Evolutionary conservation across 2,113 vertebrate species (phyloP).

Genomic region (Brachyhypopomus gauderio): DNA sequence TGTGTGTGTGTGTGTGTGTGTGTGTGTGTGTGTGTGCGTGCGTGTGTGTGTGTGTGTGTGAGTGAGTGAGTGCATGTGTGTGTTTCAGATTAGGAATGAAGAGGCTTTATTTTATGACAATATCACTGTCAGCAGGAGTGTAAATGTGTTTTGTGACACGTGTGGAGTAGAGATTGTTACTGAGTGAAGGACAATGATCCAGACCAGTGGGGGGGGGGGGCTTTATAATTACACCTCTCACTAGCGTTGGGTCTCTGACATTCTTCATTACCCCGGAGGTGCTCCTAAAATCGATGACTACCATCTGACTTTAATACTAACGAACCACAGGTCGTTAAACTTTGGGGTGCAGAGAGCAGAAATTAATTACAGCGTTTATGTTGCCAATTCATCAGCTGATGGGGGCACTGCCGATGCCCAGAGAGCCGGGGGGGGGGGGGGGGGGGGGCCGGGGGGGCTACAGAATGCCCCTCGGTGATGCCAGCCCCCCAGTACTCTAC

Average conservation of each 20-base stretch:
- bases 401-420: constrained; percentile 21
- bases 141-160: no score
- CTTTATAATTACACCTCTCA: constrained; percentile 41
- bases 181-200: background rate
- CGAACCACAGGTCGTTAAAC: constrained; percentile 70
- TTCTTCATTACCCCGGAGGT: constrained; percentile 59
- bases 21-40: no score
- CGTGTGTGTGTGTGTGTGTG: no score
- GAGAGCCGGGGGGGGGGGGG: background rate
- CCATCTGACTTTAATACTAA: constrained; percentile 71
- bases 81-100: no score
- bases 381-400: constrained; percentile 71
- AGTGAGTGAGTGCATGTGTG: no score
- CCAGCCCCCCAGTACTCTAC: no score
- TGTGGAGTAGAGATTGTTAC: no score
- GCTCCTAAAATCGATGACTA: constrained; percentile 67
- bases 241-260: constrained; percentile 63
- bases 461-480: no score
- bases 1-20: no score
- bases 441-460: background rate
- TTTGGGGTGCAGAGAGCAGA: constrained; percentile 67
- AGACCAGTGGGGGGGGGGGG: constrained; percentile 33
- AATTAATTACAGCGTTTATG: constrained; percentile 75
- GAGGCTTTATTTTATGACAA: no score
- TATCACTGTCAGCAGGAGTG: no score